Evolutionary conservation across 2,797 vertebrate genomes (phyloP).

Genomic region (Chelonia mydas): DNA sequence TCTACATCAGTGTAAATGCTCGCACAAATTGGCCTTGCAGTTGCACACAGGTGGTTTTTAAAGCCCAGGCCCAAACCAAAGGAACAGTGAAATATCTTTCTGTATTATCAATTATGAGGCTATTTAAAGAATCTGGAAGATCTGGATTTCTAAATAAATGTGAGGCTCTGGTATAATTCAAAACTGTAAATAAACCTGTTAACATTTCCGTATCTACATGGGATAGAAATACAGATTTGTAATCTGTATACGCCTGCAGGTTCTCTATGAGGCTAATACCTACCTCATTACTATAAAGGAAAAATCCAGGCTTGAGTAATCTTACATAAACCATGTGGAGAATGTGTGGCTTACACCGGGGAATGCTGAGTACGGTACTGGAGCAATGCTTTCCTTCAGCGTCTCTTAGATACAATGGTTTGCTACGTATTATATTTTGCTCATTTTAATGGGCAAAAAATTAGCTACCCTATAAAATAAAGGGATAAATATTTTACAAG

Average conservation of each 20-base stretch:
- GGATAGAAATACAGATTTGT: fast-evolving
- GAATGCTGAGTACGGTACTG: fast-evolving
- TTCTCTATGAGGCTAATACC: fast-evolving
- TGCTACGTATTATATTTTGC: background rate
- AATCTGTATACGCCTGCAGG: fast-evolving
- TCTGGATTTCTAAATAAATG: background rate
- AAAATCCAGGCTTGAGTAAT: background rate
- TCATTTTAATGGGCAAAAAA: fast-evolving
- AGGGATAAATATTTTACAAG: background rate
- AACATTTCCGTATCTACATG: fast-evolving
- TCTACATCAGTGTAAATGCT: background rate
- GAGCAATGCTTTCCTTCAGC: fast-evolving
- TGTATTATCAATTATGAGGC: background rate
- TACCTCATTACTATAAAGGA: fast-evolving
- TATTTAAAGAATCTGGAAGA: background rate
- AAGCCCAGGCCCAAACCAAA: background rate
- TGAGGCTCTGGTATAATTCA: fast-evolving
- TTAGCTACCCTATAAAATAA: background rate
- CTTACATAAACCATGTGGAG: fast-evolving
- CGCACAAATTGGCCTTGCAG: background rate
- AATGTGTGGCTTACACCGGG: fast-evolving
- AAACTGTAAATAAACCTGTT: fast-evolving
- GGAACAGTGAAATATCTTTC: fast-evolving
- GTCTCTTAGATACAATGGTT: fast-evolving
- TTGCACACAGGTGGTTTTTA: background rate